Evolutionary conservation across 1,140 invertebrate genomes (phyloP).

Genomic region (Phthorimaea operculella): DNA sequence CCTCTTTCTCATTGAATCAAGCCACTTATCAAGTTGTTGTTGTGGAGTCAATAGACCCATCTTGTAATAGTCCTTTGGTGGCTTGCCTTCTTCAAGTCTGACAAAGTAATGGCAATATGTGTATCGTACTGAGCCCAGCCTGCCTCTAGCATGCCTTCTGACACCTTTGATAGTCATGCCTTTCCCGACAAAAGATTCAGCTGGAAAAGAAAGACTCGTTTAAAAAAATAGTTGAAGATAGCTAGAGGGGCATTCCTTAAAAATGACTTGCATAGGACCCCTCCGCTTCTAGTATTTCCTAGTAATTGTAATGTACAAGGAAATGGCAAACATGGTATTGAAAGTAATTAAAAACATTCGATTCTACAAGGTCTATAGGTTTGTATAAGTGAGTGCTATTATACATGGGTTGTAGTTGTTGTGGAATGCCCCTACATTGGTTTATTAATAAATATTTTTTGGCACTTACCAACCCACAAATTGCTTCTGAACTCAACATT

Average conservation of each 20-base stretch:
- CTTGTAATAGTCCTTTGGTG: slow-evolving; percentile 86
- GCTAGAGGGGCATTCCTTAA: no score
- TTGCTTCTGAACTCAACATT: slow-evolving; percentile 97
- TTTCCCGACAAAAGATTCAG: slow-evolving; percentile 86
- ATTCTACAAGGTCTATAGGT: no score
- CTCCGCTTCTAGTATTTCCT: no score
- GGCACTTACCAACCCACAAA: slow-evolving; percentile 93
- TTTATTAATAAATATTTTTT: no score
- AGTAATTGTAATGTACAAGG: neutral
- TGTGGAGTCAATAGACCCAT: slow-evolving; percentile 74
- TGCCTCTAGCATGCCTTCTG: slow-evolving; percentile 80
- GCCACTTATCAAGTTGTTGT: slow-evolving; percentile 79
- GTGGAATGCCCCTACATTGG: no score
- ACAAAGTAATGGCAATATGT: slow-evolving; percentile 90
- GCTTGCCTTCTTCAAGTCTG: slow-evolving; percentile 89
- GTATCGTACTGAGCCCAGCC: slow-evolving; percentile 80
- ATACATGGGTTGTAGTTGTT: no score
- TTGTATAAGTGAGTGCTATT: no score
- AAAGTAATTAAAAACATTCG: no score
- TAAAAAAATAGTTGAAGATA: no score
- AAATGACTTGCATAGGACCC: no score
- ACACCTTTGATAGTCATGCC: slow-evolving; percentile 82
- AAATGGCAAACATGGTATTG: no score
- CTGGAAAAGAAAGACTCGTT: slow-evolving; percentile 64
- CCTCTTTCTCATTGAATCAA: slow-evolving; percentile 75